Percentiles rank a stretch among this genome's conserved stretches.
These are phyloP conservation scores for Lordiphosa fenestrarum DNA, from an alignment of 2,888 invertebrate genomes.

Conservation along the genomic window DNA sequence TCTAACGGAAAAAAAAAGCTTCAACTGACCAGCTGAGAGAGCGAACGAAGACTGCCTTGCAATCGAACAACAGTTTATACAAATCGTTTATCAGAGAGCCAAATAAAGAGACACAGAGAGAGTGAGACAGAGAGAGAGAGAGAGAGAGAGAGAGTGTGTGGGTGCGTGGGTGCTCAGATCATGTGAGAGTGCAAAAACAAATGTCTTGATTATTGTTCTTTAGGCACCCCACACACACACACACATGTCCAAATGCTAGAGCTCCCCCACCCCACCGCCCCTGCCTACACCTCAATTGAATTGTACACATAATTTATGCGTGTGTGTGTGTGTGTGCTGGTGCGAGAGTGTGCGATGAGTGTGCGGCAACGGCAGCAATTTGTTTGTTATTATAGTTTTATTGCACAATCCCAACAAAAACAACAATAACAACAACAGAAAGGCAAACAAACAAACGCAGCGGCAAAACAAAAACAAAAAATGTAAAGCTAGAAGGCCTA, in stretches of 20 bases:
- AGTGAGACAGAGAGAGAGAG: constrained; percentile 1
- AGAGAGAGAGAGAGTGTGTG: constrained; percentile 30
- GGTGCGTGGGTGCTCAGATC: constrained; percentile 34
- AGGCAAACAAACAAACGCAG: constrained; percentile 26
- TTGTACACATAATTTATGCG: neutral
- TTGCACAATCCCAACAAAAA: constrained; percentile 63
- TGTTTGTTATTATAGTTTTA: constrained; percentile 65
- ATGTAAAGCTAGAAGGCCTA: constrained; percentile 2
- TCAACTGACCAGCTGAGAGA: constrained; percentile 10
- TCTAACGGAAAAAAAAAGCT: constrained; percentile 4
- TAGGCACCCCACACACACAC: constrained; percentile 3
- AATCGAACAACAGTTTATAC: constrained; percentile 4
- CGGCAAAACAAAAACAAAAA: constrained; percentile 6
- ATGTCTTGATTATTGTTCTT: constrained; percentile 43
- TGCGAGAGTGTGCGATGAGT: constrained; percentile 24
- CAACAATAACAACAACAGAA: constrained; percentile 24
- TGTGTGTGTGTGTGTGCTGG: constrained; percentile 17
- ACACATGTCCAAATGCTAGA: neutral
- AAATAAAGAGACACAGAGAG: constrained; percentile 3
- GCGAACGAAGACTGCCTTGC: constrained; percentile 10
- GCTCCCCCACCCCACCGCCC: neutral
- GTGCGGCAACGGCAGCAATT: constrained; percentile 41
- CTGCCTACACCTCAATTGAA: neutral
- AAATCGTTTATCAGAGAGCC: constrained; percentile 10
- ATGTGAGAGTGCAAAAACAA: constrained; percentile 37